Conservation (phyloP, 2,888 invertebrate species). For the Mimas tiliae region DNA sequence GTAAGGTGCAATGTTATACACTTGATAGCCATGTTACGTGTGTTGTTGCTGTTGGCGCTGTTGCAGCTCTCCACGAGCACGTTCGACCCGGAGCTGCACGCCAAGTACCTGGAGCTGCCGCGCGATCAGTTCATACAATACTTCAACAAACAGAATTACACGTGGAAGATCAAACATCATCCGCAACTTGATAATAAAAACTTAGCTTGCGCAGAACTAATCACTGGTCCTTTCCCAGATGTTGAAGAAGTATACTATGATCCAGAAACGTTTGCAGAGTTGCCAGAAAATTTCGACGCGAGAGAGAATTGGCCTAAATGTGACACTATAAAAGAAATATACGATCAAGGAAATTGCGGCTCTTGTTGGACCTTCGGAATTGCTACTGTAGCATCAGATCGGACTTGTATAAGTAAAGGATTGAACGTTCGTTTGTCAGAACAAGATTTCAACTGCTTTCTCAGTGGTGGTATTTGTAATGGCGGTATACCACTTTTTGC, state of each 20-base stretch:
- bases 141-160: slow-evolving; percentile 9
- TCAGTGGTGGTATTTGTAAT: no score
- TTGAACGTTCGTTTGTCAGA: background rate
- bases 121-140: background rate
- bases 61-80: background rate
- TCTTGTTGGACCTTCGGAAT: slow-evolving; percentile 37
- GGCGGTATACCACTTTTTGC: no score
- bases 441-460: slow-evolving; percentile 10
- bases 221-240: no score
- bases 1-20: no score
- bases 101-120: background rate
- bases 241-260: background rate
- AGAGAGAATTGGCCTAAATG: slow-evolving; percentile 11
- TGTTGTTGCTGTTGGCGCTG: background rate
- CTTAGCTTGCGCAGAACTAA: background rate
- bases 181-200: slow-evolving; percentile 25
- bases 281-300: slow-evolving; percentile 4
- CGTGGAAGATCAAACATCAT: slow-evolving; percentile 33
- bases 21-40: background rate
- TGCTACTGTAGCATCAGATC: slow-evolving; percentile 33
- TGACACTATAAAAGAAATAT: background rate
- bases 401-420: slow-evolving; percentile 36
- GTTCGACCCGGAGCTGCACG: background rate
- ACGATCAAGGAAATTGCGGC: slow-evolving; percentile 29
- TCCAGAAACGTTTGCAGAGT: background rate